Conservation (phyloP, 1,140 invertebrate species). For the Papilio xuthus region DNA sequence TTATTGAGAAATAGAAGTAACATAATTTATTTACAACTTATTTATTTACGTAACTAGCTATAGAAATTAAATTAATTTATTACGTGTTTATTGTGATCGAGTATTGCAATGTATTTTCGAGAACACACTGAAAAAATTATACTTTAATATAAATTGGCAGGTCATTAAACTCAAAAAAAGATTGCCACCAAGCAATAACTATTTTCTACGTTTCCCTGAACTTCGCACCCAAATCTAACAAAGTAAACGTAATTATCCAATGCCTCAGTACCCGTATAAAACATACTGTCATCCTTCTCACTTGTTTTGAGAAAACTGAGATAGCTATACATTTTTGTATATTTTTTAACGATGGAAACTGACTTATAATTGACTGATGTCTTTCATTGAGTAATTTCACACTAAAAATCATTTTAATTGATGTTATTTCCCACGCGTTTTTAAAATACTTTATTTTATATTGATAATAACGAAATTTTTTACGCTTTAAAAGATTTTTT, state of each 20-base stretch:
- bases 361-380: not conserved
- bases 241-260: not conserved
- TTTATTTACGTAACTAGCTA: no score
- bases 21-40: no score
- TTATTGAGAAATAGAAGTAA: no score
- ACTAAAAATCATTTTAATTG: slow-evolving; percentile 6
- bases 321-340: not conserved
- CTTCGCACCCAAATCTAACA: not conserved
- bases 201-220: not conserved
- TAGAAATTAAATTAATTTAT: no score
- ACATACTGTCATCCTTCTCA: not conserved
- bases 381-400: not conserved
- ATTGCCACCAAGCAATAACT: not conserved
- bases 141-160: not conserved
- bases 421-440: not conserved
- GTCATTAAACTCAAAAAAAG: not conserved
- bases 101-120: not conserved
- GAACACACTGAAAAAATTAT: not conserved
- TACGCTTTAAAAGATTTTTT: slow-evolving; percentile 9
- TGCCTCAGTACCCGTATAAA: not conserved
- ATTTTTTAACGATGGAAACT: not conserved
- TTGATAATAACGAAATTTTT: not conserved
- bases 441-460: not conserved
- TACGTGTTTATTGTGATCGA: not conserved
- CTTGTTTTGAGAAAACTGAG: not conserved